A percentile compares a stretch with the other conserved stretches of the same genome.
These are phyloP conservation scores for Musca vetustissima DNA, from an alignment of 1,140 invertebrate species.

Conservation along the genomic window DNA sequence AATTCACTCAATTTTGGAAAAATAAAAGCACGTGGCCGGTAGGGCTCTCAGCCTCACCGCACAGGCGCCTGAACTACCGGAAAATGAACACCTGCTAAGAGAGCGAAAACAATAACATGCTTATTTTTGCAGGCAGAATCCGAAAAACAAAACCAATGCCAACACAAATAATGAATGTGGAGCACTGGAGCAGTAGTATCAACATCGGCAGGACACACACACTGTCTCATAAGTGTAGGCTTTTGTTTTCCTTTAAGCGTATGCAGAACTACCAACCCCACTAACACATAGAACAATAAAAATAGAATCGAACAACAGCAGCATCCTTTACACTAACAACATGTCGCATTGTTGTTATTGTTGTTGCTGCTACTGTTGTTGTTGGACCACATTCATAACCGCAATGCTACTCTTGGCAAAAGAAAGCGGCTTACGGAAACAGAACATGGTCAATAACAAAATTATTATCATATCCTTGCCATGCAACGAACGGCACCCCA, in stretches of 20 bases:
- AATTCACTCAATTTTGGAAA: too few species aligned
- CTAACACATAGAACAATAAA: background rate
- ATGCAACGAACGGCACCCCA: too few species aligned
- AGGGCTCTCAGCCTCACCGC: background rate
- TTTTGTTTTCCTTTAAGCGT: background rate
- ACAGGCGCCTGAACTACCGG: background rate
- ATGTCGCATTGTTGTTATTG: too few species aligned
- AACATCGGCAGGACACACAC: background rate
- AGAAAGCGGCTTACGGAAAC: background rate
- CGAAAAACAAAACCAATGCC: too few species aligned
- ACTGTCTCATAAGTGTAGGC: background rate
- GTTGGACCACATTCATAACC: too few species aligned
- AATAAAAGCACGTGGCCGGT: background rate
- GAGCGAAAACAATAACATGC: background rate
- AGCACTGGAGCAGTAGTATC: constrained; percentile 9
- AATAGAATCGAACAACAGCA: too few species aligned
- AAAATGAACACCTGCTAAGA: background rate
- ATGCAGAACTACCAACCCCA: background rate
- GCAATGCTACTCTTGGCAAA: background rate
- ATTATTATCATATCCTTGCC: constrained; percentile 1
- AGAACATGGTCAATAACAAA: constrained; percentile 15
- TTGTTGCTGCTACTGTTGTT: too few species aligned
- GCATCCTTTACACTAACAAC: too few species aligned
- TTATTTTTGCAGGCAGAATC: background rate
- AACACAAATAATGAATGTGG: constrained; percentile 2